phyloP scores from a whole-genome alignment of 2,888 invertebrate genomes.

The Parnassius mnemosyne region DNA sequence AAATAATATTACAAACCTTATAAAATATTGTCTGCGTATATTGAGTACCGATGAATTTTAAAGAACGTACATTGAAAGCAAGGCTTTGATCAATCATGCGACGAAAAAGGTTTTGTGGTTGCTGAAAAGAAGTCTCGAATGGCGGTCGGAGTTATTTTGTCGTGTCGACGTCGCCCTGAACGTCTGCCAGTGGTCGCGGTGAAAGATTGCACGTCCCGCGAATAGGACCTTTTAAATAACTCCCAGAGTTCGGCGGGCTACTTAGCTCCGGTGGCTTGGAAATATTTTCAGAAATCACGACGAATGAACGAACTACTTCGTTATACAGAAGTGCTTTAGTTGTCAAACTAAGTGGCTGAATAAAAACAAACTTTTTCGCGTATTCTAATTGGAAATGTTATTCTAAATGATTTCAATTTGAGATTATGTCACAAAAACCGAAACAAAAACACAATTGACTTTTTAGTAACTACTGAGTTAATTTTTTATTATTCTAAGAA shows the following conservation, averaged over 20 bases:
- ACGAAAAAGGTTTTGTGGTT: conserved; percentile 68
- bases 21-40: conserved; percentile 32
- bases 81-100: conserved; percentile 77
- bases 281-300: conserved; percentile 35
- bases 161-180: conserved; percentile 47
- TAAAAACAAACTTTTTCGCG: background rate
- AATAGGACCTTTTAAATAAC: conserved; percentile 64
- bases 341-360: background rate
- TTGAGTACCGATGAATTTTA: conserved; percentile 55
- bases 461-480: too few species aligned
- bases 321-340: conserved; percentile 1
- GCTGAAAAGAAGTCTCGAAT: conserved; percentile 62
- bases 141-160: conserved; percentile 66
- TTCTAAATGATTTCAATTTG: too few species aligned
- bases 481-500: too few species aligned
- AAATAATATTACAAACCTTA: background rate
- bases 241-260: conserved; percentile 44
- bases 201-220: conserved; percentile 60
- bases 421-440: too few species aligned
- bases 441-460: too few species aligned
- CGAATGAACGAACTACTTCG: conserved; percentile 5
- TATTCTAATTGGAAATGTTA: too few species aligned
- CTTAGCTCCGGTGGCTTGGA: conserved; percentile 34
- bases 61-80: conserved; percentile 55
- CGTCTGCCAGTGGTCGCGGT: conserved; percentile 55